These are phyloP conservation scores for Characodon lateralis DNA, from an alignment of 2,797 vertebrate genomes.

Conservation along the genomic window DNA sequence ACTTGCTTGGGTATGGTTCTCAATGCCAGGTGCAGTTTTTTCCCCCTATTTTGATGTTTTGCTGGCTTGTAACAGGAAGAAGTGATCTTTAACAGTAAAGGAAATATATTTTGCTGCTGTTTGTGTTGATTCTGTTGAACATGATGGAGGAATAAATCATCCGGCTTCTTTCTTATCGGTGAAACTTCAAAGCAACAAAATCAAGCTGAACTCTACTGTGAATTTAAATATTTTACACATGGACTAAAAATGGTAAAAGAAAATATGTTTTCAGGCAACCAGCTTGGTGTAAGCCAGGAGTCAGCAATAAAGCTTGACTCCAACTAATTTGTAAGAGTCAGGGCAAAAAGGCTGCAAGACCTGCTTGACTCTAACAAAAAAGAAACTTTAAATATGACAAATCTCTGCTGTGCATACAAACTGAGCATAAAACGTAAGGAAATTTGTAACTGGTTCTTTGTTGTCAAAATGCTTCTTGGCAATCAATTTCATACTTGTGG, in stretches of 20 bases:
- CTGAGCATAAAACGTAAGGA: background rate
- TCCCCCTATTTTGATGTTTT: conserved; percentile 43
- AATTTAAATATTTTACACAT: conserved; percentile 8
- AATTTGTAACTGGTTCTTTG: background rate
- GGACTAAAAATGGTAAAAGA: background rate
- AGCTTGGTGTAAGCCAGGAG: background rate
- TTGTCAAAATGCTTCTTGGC: background rate
- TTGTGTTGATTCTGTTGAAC: conserved; percentile 21
- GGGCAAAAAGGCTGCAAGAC: background rate
- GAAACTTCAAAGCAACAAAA: conserved; percentile 17
- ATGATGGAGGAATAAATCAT: conserved; percentile 18
- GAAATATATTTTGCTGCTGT: conserved; percentile 17
- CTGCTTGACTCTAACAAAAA: too few relatives aligned
- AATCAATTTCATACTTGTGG: background rate
- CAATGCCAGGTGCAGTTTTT: conserved; percentile 23
- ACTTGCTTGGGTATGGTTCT: conserved; percentile 39
- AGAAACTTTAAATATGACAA: background rate
- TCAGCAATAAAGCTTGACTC: background rate
- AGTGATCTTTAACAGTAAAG: conserved; percentile 12
- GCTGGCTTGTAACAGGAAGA: conserved; percentile 32
- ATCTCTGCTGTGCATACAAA: background rate
- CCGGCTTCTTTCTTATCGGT: conserved; percentile 13
- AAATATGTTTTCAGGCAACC: background rate
- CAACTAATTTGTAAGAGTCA: background rate
- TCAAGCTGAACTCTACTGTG: conserved; percentile 14